Evolutionary conservation across 2,888 invertebrate species (phyloP).

Genomic region (Hyposoter didymator): DNA sequence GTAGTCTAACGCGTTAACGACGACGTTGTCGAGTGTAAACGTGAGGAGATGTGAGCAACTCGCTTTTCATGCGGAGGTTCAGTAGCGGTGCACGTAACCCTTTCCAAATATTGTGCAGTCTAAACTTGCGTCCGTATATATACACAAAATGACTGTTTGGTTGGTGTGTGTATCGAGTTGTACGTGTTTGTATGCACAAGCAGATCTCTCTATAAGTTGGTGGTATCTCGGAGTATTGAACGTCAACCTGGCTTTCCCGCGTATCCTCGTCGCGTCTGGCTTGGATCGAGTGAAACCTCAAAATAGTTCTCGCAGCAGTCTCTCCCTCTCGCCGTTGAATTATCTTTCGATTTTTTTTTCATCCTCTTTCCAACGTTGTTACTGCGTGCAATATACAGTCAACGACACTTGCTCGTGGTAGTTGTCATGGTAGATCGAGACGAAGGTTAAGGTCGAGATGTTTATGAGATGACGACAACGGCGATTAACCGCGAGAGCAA

Average conservation of each 20-base stretch:
- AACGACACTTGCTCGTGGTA: slow-evolving; percentile 34
- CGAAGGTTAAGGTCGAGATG: slow-evolving; percentile 66
- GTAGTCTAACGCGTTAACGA: slow-evolving; percentile 31
- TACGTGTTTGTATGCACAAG: not conserved
- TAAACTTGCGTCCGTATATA: slow-evolving; percentile 4
- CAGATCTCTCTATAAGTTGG: not conserved
- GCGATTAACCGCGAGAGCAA: slow-evolving; percentile 57
- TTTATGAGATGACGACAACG: slow-evolving; percentile 57
- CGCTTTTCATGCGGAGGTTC: slow-evolving; percentile 8
- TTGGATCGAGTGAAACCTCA: slow-evolving; percentile 66
- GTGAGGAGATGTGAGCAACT: slow-evolving; percentile 62
- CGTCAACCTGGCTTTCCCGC: slow-evolving; percentile 50
- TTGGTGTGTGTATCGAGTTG: not conserved
- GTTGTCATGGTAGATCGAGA: slow-evolving; percentile 39
- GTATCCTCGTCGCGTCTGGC: slow-evolving; percentile 49
- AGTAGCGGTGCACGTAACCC: not conserved
- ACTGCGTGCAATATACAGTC: slow-evolving; percentile 21
- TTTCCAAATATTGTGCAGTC: slow-evolving; percentile 9
- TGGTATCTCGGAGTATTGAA: slow-evolving; percentile 28
- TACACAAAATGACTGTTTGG: not conserved
- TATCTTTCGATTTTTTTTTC: slow-evolving; percentile 62
- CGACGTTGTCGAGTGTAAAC: slow-evolving; percentile 52
- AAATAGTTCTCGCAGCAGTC: slow-evolving; percentile 72
- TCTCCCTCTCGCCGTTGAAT: slow-evolving; percentile 38
- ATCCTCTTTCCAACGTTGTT: slow-evolving; percentile 36